Evolutionary conservation across 2,797 vertebrate species (phyloP), one percentile per base, ranked within the genome.

Genomic region (Tragopan temminckii): DNA sequence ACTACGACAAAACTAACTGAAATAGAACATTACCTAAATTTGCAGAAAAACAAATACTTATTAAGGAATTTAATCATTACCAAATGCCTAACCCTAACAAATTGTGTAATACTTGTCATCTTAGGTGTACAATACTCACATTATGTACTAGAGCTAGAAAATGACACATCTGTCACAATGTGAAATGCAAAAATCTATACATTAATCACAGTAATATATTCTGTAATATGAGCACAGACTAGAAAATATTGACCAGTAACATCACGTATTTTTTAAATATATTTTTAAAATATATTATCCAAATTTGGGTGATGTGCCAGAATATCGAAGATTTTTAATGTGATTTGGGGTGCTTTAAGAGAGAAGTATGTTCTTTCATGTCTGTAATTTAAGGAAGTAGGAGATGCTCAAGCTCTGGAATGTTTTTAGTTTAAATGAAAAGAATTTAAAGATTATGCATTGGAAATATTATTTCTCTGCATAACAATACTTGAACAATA

Each of bases 381-480:
- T 85, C 55, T 85, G 45, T 63, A 48, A 61, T 90, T 52, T 79
- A 42, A 59, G 36, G 36, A 89, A 87, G 55, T 6, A 50, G 24
- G 55, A 83, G 46, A 66, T 79, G 53, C 35, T 85, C 17, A 83
- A 6, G 89, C 62, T 85, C 88, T 55, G 76, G 42, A 35, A 4
- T 69, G 76, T 33, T 93, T 85, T 93, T 82, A 55, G 66, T 71
- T 66, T 90, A 42, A 64, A 12, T n/a, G 64, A 42, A n/a, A 95
- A 61, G 52, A 85, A 85, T 78, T 66, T 72, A 76, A 76, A 91
- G 31, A 24, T 79, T 72, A 45, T 36, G 14, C 76, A 52, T 24
- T 74, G 29, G 15, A 88, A 9, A 9, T 74, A 33, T 88, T 94
- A 69, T 61, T 93, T 78, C 58, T 66, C 43, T 72, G 16, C 55